phyloP scores from a whole-genome alignment of 2,888 invertebrate genomes.

The Erebia epiphron region DNA sequence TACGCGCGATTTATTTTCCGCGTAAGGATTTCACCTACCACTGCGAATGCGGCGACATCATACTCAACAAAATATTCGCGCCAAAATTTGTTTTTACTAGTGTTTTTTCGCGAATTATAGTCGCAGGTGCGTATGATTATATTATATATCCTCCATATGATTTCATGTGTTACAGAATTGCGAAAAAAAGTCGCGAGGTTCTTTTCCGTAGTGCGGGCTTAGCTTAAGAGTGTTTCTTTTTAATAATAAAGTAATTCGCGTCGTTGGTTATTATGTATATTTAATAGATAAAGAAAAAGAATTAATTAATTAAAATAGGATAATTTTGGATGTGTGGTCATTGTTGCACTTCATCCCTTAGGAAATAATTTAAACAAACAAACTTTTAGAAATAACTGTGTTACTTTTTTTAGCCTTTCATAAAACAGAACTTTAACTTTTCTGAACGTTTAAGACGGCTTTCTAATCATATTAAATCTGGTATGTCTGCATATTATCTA shows the following conservation, averaged over 20 bases:
- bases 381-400: not conserved
- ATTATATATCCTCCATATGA: too few relatives aligned
- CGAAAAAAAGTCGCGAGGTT: too few relatives aligned
- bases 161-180: too few relatives aligned
- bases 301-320: conserved; percentile 49
- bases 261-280: conserved; percentile 66
- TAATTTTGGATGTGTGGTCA: conserved; percentile 50
- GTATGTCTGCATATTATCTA: too few relatives aligned
- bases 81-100: too few relatives aligned
- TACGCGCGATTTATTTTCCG: too few relatives aligned
- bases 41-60: too few relatives aligned
- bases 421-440: not conserved
- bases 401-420: not conserved
- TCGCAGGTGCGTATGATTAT: too few relatives aligned
- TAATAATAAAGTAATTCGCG: conserved; percentile 54
- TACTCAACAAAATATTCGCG: too few relatives aligned
- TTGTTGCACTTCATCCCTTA: conserved; percentile 45
- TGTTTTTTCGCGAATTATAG: too few relatives aligned
- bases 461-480: not conserved
- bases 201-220: too few relatives aligned
- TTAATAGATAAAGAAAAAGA: conserved; percentile 41
- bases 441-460: conserved; percentile 2
- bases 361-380: conserved; percentile 28
- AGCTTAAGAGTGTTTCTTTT: conserved; percentile 48
- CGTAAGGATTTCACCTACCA: too few relatives aligned